phyloP scores from a whole-genome alignment of 2,888 invertebrate species.

The Petrolisthes cinctipes region DNA sequence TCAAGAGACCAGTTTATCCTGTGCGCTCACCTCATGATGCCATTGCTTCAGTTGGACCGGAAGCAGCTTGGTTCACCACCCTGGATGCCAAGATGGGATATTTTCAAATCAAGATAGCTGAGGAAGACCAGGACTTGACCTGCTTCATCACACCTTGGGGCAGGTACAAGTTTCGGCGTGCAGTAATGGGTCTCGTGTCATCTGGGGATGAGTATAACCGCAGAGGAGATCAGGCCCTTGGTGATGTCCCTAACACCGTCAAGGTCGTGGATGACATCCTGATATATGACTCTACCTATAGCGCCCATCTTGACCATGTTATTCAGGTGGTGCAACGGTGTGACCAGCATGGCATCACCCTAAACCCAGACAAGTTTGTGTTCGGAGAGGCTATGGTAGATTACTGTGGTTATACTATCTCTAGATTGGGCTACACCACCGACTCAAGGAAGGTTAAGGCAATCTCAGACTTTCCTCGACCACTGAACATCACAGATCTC shows the following conservation, averaged over 20 bases:
- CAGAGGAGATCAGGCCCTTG: conserved; percentile 9
- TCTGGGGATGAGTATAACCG: conserved; percentile 31
- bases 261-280: conserved; percentile 33
- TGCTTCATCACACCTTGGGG: conserved; percentile 26
- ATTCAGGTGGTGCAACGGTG: conserved; percentile 12
- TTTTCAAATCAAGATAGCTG: conserved; percentile 1
- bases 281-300: background rate
- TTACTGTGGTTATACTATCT: conserved; percentile 10
- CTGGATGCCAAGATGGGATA: conserved; percentile 20
- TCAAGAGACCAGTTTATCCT: conserved; percentile 3
- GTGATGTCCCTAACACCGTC: background rate
- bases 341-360: conserved; percentile 15
- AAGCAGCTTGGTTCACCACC: background rate
- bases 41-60: background rate
- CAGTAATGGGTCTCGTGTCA: conserved; percentile 4
- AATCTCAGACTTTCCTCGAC: conserved; percentile 39
- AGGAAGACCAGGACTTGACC: conserved; percentile 13
- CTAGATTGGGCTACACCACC: background rate
- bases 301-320: conserved; percentile 17
- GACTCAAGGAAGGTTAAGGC: conserved; percentile 32
- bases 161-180: conserved; percentile 14
- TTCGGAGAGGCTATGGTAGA: background rate
- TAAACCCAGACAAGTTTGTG: conserved; percentile 12
- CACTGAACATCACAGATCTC: conserved; percentile 34
- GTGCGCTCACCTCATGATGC: conserved; percentile 3